Conservation (phyloP, 2,888 invertebrate genomes). For the Anthophora plumipes region DNA sequence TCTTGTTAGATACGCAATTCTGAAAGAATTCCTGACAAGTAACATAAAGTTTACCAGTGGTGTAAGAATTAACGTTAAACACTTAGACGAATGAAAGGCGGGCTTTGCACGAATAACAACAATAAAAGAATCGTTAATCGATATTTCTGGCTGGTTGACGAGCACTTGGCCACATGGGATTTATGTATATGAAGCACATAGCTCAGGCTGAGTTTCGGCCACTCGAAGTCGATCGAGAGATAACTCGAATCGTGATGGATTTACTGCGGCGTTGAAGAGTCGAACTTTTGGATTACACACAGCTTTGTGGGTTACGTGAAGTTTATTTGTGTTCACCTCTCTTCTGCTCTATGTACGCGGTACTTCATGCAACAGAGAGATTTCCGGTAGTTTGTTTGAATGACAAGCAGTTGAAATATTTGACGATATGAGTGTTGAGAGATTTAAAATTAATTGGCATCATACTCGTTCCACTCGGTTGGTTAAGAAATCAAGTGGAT, state of each 20-base stretch:
- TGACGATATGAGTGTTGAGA: conserved; percentile 9
- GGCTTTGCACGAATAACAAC: background rate
- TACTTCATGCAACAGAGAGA: conserved; percentile 6
- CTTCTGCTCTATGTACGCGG: background rate
- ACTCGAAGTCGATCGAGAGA: conserved; percentile 44
- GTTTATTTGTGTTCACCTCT: conserved; percentile 24
- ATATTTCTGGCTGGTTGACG: conserved; percentile 23
- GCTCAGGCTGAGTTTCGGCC: conserved; percentile 29
- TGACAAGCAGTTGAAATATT: conserved; percentile 7
- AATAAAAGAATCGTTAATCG: conserved; percentile 39
- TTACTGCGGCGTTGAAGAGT: conserved; percentile 41
- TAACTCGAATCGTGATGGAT: conserved; percentile 48
- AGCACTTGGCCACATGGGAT: conserved; percentile 6
- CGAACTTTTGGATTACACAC: conserved; percentile 48
- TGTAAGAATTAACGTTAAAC: background rate
- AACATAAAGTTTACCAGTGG: background rate
- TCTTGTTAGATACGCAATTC: background rate
- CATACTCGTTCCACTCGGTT: background rate
- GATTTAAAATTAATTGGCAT: background rate
- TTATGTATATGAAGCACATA: conserved; percentile 16
- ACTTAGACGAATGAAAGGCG: background rate
- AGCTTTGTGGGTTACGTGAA: conserved; percentile 25
- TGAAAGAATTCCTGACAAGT: background rate
- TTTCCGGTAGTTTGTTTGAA: conserved; percentile 9
- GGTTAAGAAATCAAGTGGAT: background rate